Evolutionary conservation across 1,140 invertebrate species (phyloP).

Genomic region (Trichomalopsis sarcophagae): DNA sequence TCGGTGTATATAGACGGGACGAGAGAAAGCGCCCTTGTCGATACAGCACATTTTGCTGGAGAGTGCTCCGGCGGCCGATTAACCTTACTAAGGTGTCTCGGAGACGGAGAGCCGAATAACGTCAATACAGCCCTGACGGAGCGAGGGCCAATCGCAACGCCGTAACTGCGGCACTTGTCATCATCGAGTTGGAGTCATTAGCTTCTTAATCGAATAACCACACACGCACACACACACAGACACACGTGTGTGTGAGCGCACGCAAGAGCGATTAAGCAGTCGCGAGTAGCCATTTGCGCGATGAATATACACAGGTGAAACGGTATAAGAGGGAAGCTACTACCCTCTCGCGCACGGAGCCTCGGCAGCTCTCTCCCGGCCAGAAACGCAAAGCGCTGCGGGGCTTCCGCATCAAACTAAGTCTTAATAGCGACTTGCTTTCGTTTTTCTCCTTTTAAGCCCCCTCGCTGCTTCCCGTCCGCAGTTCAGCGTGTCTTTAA

Average conservation of each 20-base stretch:
- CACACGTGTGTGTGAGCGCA: no score
- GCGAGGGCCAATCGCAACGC: no score
- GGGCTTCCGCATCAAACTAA: slow-evolving; percentile 48
- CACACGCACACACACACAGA: no score
- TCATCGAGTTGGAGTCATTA: no score
- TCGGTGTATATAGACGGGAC: neutral
- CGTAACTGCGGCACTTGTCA: no score
- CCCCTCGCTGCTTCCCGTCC: neutral
- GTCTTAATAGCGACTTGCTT: slow-evolving; percentile 45
- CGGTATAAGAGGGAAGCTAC: neutral
- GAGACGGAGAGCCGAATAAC: no score
- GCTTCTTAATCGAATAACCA: no score
- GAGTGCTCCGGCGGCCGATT: slow-evolving; percentile 18
- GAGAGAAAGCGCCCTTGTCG: slow-evolving; percentile 18
- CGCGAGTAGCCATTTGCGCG: no score
- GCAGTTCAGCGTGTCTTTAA: slow-evolving; percentile 26
- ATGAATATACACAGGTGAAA: no score
- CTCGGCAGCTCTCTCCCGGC: slow-evolving; percentile 8
- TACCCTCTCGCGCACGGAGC: neutral
- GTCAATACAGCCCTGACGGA: no score
- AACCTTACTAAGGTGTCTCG: slow-evolving; percentile 31
- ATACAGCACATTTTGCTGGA: slow-evolving; percentile 15
- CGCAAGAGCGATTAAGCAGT: neutral
- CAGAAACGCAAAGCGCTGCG: slow-evolving; percentile 3
- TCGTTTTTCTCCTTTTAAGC: slow-evolving; percentile 38